Percentiles rank a stretch among this genome's conserved stretches.
Conservation (phyloP, 2,888 invertebrate genomes). For the Sesia apiformis region DNA sequence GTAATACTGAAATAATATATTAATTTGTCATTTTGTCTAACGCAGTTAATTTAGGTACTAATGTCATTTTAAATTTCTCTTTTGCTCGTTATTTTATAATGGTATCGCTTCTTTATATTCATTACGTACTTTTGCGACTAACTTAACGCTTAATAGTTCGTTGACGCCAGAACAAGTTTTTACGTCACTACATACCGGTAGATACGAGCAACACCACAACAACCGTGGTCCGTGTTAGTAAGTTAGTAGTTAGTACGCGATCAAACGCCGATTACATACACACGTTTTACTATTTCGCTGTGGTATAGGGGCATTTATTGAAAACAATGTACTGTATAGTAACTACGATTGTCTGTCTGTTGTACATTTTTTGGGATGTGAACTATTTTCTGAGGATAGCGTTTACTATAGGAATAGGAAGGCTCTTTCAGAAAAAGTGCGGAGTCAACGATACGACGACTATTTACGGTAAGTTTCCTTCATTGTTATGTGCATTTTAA, state of each 20-base stretch:
- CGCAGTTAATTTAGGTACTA: too few species aligned
- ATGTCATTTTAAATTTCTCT: too few species aligned
- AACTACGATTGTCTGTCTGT: slow-evolving; percentile 56
- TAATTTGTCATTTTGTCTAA: too few species aligned
- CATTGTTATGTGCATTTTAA: slow-evolving; percentile 1
- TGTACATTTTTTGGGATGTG: slow-evolving; percentile 85
- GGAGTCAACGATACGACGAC: slow-evolving; percentile 81
- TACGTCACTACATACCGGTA: not conserved
- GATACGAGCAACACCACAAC: slow-evolving; percentile 2
- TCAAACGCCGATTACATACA: too few species aligned
- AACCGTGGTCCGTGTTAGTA: not conserved
- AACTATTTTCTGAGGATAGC: slow-evolving; percentile 84
- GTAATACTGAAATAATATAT: too few species aligned
- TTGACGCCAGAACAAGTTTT: slow-evolving; percentile 10
- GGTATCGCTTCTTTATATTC: too few species aligned
- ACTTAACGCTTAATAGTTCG: slow-evolving; percentile 22
- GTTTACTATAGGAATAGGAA: slow-evolving; percentile 80
- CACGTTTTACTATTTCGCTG: too few species aligned
- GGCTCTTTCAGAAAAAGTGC: slow-evolving; percentile 80
- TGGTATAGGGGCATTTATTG: too few species aligned
- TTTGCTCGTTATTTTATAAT: too few species aligned
- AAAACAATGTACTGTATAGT: slow-evolving; percentile 49
- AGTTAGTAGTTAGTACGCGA: not conserved
- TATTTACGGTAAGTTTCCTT: slow-evolving; percentile 79
- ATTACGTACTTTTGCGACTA: slow-evolving; percentile 5